phyloP scores from a whole-genome alignment of 2,888 invertebrate species.

The Linnaemya vulpina region DNA sequence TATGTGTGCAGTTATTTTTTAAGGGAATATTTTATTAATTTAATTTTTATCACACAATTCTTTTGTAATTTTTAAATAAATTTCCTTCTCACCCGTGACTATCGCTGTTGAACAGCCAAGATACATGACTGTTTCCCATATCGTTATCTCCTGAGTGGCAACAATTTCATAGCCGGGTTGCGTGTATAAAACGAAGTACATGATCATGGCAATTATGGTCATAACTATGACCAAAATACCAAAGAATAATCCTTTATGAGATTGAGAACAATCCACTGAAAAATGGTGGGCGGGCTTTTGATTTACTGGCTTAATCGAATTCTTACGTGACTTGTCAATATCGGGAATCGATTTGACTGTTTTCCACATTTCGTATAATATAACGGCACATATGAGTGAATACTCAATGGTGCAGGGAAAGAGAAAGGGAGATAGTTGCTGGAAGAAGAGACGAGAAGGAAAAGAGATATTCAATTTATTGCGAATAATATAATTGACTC shows the following conservation, averaged over 20 bases:
- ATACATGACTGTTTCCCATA: slow-evolving; percentile 90
- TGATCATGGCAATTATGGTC: slow-evolving; percentile 92
- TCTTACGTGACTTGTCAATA: slow-evolving; percentile 83
- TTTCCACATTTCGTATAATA: slow-evolving; percentile 96
- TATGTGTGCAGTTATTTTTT: neutral
- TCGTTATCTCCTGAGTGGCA: slow-evolving; percentile 89
- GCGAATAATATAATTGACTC: neutral
- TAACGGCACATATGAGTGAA: slow-evolving; percentile 94
- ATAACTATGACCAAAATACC: slow-evolving; percentile 91
- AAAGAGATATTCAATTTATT: neutral
- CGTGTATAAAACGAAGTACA: slow-evolving; percentile 93
- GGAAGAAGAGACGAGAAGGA: neutral
- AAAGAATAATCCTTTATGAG: slow-evolving; percentile 90
- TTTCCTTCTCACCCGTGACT: slow-evolving; percentile 81
- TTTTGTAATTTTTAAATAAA: neutral
- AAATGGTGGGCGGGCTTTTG: slow-evolving; percentile 86
- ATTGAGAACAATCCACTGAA: slow-evolving; percentile 92
- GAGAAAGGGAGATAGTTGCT: slow-evolving; percentile 88
- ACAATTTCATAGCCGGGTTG: slow-evolving; percentile 86
- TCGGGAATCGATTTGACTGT: slow-evolving; percentile 86
- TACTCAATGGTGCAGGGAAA: slow-evolving; percentile 96
- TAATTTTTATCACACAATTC: neutral
- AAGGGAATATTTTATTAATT: neutral
- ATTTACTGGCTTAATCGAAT: slow-evolving; percentile 78
- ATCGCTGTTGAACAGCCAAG: slow-evolving; percentile 87